A percentile compares a stretch with the other conserved stretches of the same genome.
These are phyloP conservation scores for Mormyrus hasselquistii DNA, from an alignment of 2,797 vertebrate genomes.

Conservation along the genomic window DNA sequence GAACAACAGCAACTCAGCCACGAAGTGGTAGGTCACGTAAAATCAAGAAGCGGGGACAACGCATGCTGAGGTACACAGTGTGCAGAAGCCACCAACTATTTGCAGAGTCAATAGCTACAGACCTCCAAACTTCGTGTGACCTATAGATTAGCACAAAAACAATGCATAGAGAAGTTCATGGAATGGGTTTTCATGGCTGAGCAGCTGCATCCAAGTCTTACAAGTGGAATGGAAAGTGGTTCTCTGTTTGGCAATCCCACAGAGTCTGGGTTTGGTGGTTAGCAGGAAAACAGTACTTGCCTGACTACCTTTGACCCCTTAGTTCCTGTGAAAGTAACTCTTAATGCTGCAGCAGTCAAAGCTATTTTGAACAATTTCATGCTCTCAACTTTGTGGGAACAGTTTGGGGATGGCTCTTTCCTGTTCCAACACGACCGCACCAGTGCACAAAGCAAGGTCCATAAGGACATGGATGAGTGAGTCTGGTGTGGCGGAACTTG, in stretches of 20 bases:
- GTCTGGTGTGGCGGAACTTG: neutral
- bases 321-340: neutral
- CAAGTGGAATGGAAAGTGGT: neutral
- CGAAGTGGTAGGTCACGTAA: too few relatives aligned
- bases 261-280: neutral
- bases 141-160: neutral
- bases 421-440: too few relatives aligned
- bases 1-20: neutral
- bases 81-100: too few relatives aligned
- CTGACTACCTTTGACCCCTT: neutral
- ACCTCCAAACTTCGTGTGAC: neutral
- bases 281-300: neutral
- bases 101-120: too few relatives aligned
- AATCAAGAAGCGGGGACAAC: too few relatives aligned
- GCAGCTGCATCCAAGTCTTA: neutral
- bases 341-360: neutral
- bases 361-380: neutral
- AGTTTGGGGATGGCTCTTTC: too few relatives aligned
- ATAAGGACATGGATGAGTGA: neutral
- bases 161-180: neutral
- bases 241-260: neutral
- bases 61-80: too few relatives aligned
- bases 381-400: too few relatives aligned
- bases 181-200: neutral
- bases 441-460: too few relatives aligned